phyloP scores from a whole-genome alignment of 2,888 invertebrate species.

The Helicoverpa assulta region DNA sequence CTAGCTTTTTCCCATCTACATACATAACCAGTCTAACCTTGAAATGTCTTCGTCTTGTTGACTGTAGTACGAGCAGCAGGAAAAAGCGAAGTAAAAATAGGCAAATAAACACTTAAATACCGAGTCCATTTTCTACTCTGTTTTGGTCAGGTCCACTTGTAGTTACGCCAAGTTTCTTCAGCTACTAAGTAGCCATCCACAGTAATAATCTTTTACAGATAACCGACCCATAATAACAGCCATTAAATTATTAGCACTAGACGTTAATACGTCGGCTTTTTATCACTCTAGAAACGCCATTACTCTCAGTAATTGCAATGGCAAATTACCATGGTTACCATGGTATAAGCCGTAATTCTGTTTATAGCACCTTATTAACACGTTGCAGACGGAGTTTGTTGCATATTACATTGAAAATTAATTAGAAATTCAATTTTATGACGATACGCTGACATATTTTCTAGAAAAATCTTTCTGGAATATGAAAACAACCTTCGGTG shows the following conservation, averaged over 20 bases:
- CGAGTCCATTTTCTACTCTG: constrained; percentile 1
- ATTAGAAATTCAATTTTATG: constrained; percentile 13
- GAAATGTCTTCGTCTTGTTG: too few relatives aligned
- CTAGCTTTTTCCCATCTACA: too few relatives aligned
- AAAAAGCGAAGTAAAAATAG: neutral
- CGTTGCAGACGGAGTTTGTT: constrained; percentile 11
- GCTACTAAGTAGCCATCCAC: constrained; percentile 40
- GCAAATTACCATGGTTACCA: constrained; percentile 49
- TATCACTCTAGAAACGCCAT: constrained; percentile 51
- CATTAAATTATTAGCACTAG: constrained; percentile 46
- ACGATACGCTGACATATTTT: neutral
- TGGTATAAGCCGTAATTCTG: constrained; percentile 27
- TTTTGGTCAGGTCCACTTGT: constrained; percentile 25
- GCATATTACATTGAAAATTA: constrained; percentile 13
- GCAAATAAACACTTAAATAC: neutral
- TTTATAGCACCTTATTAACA: constrained; percentile 44
- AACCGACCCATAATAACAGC: constrained; percentile 41
- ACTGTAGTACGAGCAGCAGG: neutral
- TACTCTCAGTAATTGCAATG: constrained; percentile 52
- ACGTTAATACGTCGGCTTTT: constrained; percentile 50
- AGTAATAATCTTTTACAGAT: constrained; percentile 43
- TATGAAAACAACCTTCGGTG: constrained; percentile 3
- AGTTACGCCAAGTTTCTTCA: constrained; percentile 18
- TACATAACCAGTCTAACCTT: too few relatives aligned
- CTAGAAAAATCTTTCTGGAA: neutral